Evolutionary conservation across 2,888 invertebrate species (phyloP), one percentile per base, ranked within the genome.

Genomic region (Choreutis nemorana): DNA sequence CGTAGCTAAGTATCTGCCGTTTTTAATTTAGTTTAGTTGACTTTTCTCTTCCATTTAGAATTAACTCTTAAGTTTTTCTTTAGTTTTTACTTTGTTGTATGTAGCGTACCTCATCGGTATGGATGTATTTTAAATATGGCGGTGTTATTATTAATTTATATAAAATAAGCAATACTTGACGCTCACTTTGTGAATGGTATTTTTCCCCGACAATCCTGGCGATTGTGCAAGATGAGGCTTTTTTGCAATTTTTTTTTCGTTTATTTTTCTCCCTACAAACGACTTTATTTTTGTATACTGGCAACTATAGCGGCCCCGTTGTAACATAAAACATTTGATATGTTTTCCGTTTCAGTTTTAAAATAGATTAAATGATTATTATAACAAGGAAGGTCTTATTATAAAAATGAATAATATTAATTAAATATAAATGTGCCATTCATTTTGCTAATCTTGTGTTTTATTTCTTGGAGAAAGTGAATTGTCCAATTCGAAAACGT

Each of bases 351-450:
- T 50, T 49, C 61, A 57, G 61, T 67, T 23, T 11, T 72, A 68
- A 65, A 63, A 67, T 72, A 73, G 65, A 64, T 55, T 71, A 63
- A 66, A 62, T 59, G 49, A 55, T 63, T 67, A 62, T 33, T 26
- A 66, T 66, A 65, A 75, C 70, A 67, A 70, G 63, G 72, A 75
- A 75, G 70, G 66, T 77, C 66, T 77, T 70, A 78, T 72, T 73
- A 77, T 77, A 72, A 78, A 77, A 77, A 75, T 72, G 71, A 68
- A 77, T 78, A 77, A 77, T 79, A 66, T 68, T 79, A 79, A 79
- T 80, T 78, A 79, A 79, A 75, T 73, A 77, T 77, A 77, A 77
- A 79, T 78, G 79, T 80, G 79, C 79, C 80, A 79, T 80, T 78
- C 79, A 78, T 80, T 80, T 80, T 80, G 79, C 78, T 77, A 78